Percentiles rank a stretch among this genome's conserved stretches.
phyloP scores from a whole-genome alignment of 2,888 invertebrate genomes.

The Minunthozetes semirufus region DNA sequence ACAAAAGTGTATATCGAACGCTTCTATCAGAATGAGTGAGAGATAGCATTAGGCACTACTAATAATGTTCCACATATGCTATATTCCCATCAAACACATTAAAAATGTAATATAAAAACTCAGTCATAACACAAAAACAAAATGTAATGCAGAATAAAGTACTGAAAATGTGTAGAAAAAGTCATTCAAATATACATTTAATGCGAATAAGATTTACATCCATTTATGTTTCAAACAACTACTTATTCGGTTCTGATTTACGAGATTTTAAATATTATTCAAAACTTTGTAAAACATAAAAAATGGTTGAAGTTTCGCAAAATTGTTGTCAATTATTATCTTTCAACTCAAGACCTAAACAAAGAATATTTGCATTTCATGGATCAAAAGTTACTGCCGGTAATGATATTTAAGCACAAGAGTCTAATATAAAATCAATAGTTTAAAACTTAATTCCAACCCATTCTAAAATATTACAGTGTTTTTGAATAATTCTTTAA shows the following conservation, averaged over 20 bases:
- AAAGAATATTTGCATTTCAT: conserved; percentile 1
- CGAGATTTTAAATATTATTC: not conserved
- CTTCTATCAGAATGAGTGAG: conserved; percentile 1
- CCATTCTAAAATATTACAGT: too few species aligned
- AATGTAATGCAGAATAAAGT: not conserved
- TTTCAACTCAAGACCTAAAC: not conserved
- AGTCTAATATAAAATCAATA: too few species aligned
- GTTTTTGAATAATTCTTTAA: too few species aligned
- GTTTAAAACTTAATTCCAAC: too few species aligned
- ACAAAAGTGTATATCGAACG: conserved; percentile 2
- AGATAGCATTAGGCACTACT: conserved; percentile 1
- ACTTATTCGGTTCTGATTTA: not conserved
- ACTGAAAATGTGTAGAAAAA: too few species aligned
- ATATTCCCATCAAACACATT: conserved; percentile 13
- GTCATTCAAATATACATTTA: not conserved
- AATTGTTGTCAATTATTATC: not conserved
- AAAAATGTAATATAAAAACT: conserved; percentile 1
- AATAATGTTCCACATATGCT: conserved; percentile 24
- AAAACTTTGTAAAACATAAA: not conserved
- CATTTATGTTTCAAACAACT: not conserved
- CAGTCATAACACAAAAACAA: not conserved
- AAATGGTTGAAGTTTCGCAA: not conserved
- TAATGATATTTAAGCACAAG: not conserved
- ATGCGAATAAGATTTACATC: not conserved
- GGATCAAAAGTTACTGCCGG: not conserved